Percentiles rank a stretch among this genome's conserved stretches.
These are phyloP conservation scores for Drosophila setifemur DNA, from an alignment of 1,140 invertebrate genomes.

Conservation along the genomic window DNA sequence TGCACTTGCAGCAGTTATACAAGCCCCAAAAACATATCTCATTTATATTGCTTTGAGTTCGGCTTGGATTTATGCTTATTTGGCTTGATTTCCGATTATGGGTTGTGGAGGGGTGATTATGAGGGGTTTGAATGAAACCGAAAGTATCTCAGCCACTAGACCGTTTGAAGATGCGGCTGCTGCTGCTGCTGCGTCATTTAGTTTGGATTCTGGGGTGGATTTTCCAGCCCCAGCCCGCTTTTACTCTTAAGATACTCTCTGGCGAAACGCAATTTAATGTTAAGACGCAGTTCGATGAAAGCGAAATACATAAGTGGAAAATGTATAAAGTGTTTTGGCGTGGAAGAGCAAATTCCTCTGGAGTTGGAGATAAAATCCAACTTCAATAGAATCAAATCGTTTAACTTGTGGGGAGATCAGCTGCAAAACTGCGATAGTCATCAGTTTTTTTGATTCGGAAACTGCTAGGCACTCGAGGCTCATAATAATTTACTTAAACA, in stretches of 20 bases:
- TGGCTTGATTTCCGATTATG: not conserved
- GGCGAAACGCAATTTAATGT: constrained; percentile 21
- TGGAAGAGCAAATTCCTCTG: not conserved
- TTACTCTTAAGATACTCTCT: not conserved
- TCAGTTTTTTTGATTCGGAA: no score
- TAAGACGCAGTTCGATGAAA: constrained; percentile 26
- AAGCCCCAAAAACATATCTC: constrained; percentile 17
- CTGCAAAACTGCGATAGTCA: no score
- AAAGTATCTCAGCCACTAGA: no score
- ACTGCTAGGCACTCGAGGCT: no score
- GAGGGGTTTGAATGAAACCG: not conserved
- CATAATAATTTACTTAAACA: no score
- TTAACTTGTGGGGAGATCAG: no score
- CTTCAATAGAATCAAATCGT: not conserved
- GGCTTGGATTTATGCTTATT: constrained; percentile 21
- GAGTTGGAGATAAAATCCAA: not conserved
- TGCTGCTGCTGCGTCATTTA: constrained; percentile 32
- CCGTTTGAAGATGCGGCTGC: not conserved
- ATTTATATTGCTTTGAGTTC: constrained; percentile 30
- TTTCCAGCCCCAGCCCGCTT: constrained; percentile 4
- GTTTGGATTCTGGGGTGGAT: constrained; percentile 41
- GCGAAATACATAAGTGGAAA: not conserved
- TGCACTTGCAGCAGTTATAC: constrained; percentile 11
- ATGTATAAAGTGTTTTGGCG: no score
- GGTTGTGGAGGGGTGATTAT: not conserved